phyloP scores from a whole-genome alignment of 37 sponge, comb jelly and placozoan genomes.

The Diacarnus erythraeanus region DNA sequence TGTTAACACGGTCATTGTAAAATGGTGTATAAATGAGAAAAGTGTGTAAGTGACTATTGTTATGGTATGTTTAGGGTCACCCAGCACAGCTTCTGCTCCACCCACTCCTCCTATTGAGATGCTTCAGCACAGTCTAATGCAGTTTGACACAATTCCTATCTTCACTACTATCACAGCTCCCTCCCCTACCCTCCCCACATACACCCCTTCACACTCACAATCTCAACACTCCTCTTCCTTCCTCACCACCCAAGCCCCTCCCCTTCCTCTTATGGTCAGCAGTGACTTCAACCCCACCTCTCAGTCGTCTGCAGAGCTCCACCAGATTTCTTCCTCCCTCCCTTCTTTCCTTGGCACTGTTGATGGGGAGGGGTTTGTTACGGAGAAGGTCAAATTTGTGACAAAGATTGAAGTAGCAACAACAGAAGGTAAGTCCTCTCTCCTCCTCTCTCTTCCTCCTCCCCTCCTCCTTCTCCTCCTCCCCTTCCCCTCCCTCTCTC shows the following conservation, averaged over 20 bases:
- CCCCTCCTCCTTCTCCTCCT: not conserved
- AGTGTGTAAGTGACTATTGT: no score
- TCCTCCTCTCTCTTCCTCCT: not conserved
- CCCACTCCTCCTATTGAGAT: slow-evolving; percentile 22
- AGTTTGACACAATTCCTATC: slow-evolving; percentile 14
- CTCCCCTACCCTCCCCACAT: not conserved
- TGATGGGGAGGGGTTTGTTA: not conserved
- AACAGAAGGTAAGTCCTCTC: not conserved
- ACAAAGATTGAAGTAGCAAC: slow-evolving; percentile 3
- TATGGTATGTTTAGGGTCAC: no score
- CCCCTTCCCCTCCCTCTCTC: not conserved
- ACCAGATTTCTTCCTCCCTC: not conserved
- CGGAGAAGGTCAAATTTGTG: slow-evolving; percentile 3
- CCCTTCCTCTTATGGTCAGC: not conserved
- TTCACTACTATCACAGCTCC: not conserved
- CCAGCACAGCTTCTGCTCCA: not conserved
- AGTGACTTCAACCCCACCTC: not conserved
- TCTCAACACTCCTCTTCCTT: not conserved
- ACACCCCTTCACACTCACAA: not conserved
- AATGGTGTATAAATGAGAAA: no score
- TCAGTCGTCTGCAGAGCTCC: not conserved
- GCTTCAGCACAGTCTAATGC: not conserved
- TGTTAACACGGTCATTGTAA: no score
- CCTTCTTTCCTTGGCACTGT: not conserved
- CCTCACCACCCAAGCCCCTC: not conserved